A percentile compares a stretch with the other conserved stretches of the same genome.
phyloP scores from a whole-genome alignment of 1,140 invertebrate species.

The Hestina assimilis region DNA sequence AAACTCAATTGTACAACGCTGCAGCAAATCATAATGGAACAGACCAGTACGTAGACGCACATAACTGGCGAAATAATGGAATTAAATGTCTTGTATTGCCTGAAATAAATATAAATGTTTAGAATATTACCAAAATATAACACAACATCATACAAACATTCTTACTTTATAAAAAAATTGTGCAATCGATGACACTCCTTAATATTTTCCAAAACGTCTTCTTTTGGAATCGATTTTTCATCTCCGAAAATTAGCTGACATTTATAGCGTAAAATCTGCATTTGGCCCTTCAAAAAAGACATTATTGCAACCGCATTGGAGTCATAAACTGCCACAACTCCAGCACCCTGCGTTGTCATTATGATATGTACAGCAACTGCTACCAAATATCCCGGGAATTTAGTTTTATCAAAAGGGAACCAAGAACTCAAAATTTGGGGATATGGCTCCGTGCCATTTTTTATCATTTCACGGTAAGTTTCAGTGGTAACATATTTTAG shows the following conservation, averaged over 20 bases:
- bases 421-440: constrained; percentile 55
- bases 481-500: constrained; percentile 35
- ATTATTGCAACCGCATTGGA: constrained; percentile 42
- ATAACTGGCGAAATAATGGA: constrained; percentile 39
- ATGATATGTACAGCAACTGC: constrained; percentile 35
- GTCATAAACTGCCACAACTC: constrained; percentile 46
- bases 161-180: constrained; percentile 45
- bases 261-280: constrained; percentile 42
- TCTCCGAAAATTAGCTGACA: constrained; percentile 41
- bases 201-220: constrained; percentile 37
- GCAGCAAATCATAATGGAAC: constrained; percentile 47
- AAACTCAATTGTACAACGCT: constrained; percentile 41
- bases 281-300: constrained; percentile 40
- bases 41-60: constrained; percentile 46
- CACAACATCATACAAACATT: not conserved
- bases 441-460: constrained; percentile 35
- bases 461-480: constrained; percentile 38
- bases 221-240: constrained; percentile 1
- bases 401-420: constrained; percentile 53
- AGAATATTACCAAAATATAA: not conserved
- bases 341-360: constrained; percentile 39
- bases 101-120: constrained; percentile 17
- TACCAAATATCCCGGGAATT: constrained; percentile 44
- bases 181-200: constrained; percentile 56
- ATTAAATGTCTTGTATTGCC: constrained; percentile 36